phyloP scores from a whole-genome alignment of 2,888 invertebrate species.

The Lymantria monacha region DNA sequence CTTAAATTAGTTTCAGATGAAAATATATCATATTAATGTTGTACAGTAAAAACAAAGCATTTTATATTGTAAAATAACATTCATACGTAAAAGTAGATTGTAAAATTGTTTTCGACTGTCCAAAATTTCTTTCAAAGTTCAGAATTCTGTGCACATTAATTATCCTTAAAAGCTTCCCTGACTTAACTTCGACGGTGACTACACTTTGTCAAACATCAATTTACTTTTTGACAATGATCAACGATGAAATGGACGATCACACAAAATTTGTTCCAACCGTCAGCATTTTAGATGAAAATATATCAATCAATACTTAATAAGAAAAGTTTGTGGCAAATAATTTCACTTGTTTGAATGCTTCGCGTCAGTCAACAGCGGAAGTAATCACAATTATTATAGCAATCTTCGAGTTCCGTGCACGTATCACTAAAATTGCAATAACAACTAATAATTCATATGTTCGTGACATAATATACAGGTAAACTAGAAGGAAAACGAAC shows the following conservation, averaged over 20 bases:
- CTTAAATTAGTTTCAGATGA: too few relatives aligned
- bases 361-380: conserved; percentile 26
- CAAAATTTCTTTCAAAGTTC: conserved; percentile 41
- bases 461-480: conserved; percentile 69
- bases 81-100: too few relatives aligned
- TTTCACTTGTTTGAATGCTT: conserved; percentile 19
- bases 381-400: conserved; percentile 42
- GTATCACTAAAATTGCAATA: conserved; percentile 49
- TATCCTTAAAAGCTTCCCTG: conserved; percentile 71
- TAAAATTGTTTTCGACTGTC: conserved; percentile 17
- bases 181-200: conserved; percentile 63
- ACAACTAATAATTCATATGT: conserved; percentile 53
- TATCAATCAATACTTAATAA: conserved; percentile 15
- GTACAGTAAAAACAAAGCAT: too few relatives aligned
- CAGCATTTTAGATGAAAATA: conserved; percentile 23
- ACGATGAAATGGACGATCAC: conserved; percentile 55
- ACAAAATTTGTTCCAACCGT: conserved; percentile 45
- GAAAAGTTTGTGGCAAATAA: conserved; percentile 20
- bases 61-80: too few relatives aligned
- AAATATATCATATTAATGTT: too few relatives aligned
- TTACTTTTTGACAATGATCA: conserved; percentile 74
- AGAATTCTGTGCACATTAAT: conserved; percentile 58
- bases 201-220: conserved; percentile 77
- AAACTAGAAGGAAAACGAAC: conserved; percentile 46
- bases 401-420: conserved; percentile 23